A percentile compares a stretch with the other conserved stretches of the same genome.
Conservation (phyloP, 2,797 vertebrate species). For the Aplochiton taeniatus region DNA sequence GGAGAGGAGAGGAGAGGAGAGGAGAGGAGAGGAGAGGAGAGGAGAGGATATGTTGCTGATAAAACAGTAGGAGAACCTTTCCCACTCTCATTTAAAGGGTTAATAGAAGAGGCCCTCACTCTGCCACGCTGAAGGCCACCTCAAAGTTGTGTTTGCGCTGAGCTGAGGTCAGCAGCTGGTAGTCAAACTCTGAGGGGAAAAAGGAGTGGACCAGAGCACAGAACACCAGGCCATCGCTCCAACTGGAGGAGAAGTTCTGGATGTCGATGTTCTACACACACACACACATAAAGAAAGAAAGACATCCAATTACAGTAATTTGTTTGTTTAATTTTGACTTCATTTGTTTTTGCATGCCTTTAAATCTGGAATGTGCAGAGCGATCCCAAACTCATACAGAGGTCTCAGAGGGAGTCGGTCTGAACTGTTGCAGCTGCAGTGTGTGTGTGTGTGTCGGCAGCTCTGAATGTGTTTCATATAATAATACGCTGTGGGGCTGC, state of each 20-base stretch:
- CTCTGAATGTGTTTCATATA: too few relatives aligned
- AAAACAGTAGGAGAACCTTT: too few relatives aligned
- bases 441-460: too few relatives aligned
- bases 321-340: too few relatives aligned
- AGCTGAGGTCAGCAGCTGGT: slow-evolving; percentile 79
- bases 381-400: neutral
- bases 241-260: slow-evolving; percentile 97
- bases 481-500: too few relatives aligned
- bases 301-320: neutral
- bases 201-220: slow-evolving; percentile 96
- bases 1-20: slow-evolving; percentile 6
- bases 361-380: too few relatives aligned
- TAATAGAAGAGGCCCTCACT: slow-evolving; percentile 79
- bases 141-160: slow-evolving; percentile 93
- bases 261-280: slow-evolving; percentile 87
- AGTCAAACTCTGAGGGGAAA: slow-evolving; percentile 94
- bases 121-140: slow-evolving; percentile 89
- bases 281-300: neutral
- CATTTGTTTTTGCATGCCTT: too few relatives aligned
- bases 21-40: neutral
- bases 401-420: neutral
- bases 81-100: too few relatives aligned
- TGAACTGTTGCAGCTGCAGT: neutral
- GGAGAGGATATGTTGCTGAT: neutral
- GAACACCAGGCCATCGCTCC: slow-evolving; percentile 97